Evolutionary conservation across 2,888 invertebrate species (phyloP).

Genomic region (Gerris lacustris): DNA sequence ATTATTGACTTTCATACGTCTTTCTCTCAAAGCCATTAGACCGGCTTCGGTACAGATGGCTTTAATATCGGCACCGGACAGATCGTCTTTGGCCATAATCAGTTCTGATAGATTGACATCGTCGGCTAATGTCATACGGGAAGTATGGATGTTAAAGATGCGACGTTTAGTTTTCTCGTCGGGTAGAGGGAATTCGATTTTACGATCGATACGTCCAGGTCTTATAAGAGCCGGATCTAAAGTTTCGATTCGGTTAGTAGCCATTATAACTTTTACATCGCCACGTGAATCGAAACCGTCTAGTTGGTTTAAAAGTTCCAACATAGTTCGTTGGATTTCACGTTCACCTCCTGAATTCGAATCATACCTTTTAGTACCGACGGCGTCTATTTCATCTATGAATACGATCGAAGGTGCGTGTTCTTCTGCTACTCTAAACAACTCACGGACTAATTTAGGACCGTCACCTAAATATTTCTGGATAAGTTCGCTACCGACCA

Average conservation of each 20-base stretch:
- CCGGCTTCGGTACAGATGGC: constrained; percentile 99
- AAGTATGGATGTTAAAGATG: constrained; percentile 96
- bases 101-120: constrained; percentile 95
- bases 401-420: constrained; percentile 99
- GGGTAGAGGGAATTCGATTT: constrained; percentile 97
- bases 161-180: constrained; percentile 97
- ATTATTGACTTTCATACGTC: constrained; percentile 98
- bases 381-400: constrained; percentile 99
- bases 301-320: constrained; percentile 93
- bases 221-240: constrained; percentile 96
- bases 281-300: constrained; percentile 96
- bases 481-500: constrained; percentile 98
- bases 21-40: constrained; percentile 89
- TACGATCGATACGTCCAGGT: constrained; percentile 96
- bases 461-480: constrained; percentile 99
- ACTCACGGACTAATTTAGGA: constrained; percentile 90
- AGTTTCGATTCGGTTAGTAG: constrained; percentile 95
- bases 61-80: constrained; percentile 94
- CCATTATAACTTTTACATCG: constrained; percentile 96
- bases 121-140: constrained; percentile 93
- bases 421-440: constrained; percentile 98
- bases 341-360: constrained; percentile 98
- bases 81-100: constrained; percentile 98
- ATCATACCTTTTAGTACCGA: constrained; percentile 91
- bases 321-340: constrained; percentile 99